These are phyloP conservation scores for Drosophila recens DNA, from an alignment of 2,888 invertebrate genomes.

Conservation along the genomic window DNA sequence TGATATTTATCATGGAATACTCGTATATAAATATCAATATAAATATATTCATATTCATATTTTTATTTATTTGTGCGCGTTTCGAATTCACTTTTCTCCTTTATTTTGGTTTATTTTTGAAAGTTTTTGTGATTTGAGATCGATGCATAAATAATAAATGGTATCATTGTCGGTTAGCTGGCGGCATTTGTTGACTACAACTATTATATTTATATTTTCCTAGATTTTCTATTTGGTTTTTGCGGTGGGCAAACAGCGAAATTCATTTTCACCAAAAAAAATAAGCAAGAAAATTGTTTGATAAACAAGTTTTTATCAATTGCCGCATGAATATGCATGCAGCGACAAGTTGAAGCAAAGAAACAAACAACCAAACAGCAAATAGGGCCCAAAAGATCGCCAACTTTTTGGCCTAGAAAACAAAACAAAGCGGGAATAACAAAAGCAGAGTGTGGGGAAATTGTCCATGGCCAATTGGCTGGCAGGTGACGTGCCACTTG, in stretches of 20 bases:
- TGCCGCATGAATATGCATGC: slow-evolving; percentile 55
- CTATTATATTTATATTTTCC: slow-evolving; percentile 9
- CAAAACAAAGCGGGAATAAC: not conserved
- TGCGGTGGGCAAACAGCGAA: slow-evolving; percentile 36
- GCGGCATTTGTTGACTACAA: slow-evolving; percentile 35
- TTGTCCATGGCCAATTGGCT: slow-evolving; percentile 61
- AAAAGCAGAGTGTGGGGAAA: slow-evolving; percentile 15
- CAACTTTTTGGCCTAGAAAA: slow-evolving; percentile 52
- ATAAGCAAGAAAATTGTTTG: not conserved
- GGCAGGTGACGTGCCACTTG: slow-evolving; percentile 77
- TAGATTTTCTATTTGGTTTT: slow-evolving; percentile 9
- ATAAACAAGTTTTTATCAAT: slow-evolving; percentile 15
- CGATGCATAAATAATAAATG: slow-evolving; percentile 76
- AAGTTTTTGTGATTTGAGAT: slow-evolving; percentile 64
- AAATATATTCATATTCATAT: slow-evolving; percentile 38
- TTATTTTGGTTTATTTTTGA: slow-evolving; percentile 44
- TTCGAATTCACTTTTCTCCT: slow-evolving; percentile 24
- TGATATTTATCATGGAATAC: slow-evolving; percentile 67
- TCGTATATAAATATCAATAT: slow-evolving; percentile 13
- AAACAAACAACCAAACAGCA: slow-evolving; percentile 57
- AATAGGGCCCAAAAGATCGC: slow-evolving; percentile 47
- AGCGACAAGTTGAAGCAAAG: slow-evolving; percentile 37
- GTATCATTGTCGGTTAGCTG: slow-evolving; percentile 63
- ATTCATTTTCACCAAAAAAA: not conserved
- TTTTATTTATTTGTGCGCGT: slow-evolving; percentile 36